These are phyloP conservation scores for Pavo muticus DNA, from an alignment of 2,113 vertebrate genomes.

Conservation along the genomic window DNA sequence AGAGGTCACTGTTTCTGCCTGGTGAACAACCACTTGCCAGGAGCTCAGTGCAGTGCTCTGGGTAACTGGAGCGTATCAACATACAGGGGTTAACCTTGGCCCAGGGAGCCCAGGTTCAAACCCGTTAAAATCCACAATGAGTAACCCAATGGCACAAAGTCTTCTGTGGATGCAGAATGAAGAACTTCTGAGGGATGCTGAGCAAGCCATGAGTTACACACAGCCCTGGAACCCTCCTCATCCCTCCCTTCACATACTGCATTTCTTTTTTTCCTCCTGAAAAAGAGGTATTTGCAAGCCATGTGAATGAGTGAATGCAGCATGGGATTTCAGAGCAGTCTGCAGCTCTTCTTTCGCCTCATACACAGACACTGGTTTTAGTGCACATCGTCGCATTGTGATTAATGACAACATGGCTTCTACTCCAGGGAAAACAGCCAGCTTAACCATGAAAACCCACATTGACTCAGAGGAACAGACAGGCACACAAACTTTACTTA, in stretches of 20 bases:
- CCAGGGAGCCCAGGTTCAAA: fast-evolving
- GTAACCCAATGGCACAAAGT: neutral
- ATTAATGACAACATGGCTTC: constrained; percentile 61
- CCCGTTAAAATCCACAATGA: neutral
- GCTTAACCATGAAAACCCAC: constrained; percentile 53
- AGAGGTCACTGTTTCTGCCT: neutral
- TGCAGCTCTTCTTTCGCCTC: neutral
- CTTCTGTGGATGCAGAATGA: fast-evolving
- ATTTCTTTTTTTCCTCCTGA: neutral
- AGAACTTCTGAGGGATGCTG: neutral
- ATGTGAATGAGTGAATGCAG: neutral
- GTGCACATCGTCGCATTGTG: constrained; percentile 35
- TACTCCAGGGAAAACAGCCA: constrained; percentile 52
- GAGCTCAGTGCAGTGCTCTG: neutral
- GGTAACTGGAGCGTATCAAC: neutral
- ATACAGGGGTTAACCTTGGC: neutral
- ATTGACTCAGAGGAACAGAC: constrained; percentile 54
- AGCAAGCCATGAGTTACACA: neutral
- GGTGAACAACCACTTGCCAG: neutral
- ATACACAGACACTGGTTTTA: constrained; percentile 42
- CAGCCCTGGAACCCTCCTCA: neutral
- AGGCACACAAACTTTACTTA: constrained; percentile 36
- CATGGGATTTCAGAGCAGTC: neutral
- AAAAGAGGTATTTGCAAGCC: constrained; percentile 8
- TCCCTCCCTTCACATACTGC: neutral